Evolutionary conservation across 2,888 invertebrate species (phyloP).

Genomic region (Nephrocerus scutellatus): DNA sequence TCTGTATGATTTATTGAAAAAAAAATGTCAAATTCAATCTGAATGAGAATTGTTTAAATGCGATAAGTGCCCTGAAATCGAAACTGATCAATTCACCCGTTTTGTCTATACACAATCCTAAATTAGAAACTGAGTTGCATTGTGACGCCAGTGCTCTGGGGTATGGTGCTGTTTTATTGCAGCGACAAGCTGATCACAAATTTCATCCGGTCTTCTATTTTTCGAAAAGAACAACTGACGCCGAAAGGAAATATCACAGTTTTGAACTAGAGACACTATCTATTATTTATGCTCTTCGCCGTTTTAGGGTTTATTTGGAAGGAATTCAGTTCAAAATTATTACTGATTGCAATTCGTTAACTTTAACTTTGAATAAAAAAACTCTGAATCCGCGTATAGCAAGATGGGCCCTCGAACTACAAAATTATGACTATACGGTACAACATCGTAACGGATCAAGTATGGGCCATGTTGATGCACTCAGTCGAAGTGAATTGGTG

Average conservation of each 20-base stretch:
- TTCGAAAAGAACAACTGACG: conserved; percentile 24
- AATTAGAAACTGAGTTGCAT: conserved; percentile 23
- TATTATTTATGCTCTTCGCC: conserved; percentile 6
- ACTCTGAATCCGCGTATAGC: conserved; percentile 27
- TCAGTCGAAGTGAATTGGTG: conserved; percentile 1
- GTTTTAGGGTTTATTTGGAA: too few species aligned
- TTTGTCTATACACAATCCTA: conserved; percentile 18
- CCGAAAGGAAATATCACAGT: conserved; percentile 30
- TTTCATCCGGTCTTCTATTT: conserved; percentile 27
- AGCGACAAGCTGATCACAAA: conserved; percentile 17
- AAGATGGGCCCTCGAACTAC: conserved; percentile 34
- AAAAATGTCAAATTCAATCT: conserved; percentile 5
- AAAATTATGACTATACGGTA: conserved; percentile 5
- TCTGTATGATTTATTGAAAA: conserved; percentile 28
- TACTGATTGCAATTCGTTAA: too few species aligned
- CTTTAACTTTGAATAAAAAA: too few species aligned
- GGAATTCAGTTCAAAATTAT: too few species aligned
- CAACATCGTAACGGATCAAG: conserved; percentile 6
- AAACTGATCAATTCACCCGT: conserved; percentile 17
- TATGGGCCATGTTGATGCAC: conserved; percentile 7
- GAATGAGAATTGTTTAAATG: too few species aligned
- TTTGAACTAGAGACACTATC: conserved; percentile 12
- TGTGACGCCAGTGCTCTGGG: conserved; percentile 26
- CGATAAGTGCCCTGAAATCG: conserved; percentile 1
- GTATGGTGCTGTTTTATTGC: conserved; percentile 23